These are phyloP conservation scores for Dicrostonyx torquatus DNA, from an alignment of 2,797 vertebrate species.

Conservation along the genomic window DNA sequence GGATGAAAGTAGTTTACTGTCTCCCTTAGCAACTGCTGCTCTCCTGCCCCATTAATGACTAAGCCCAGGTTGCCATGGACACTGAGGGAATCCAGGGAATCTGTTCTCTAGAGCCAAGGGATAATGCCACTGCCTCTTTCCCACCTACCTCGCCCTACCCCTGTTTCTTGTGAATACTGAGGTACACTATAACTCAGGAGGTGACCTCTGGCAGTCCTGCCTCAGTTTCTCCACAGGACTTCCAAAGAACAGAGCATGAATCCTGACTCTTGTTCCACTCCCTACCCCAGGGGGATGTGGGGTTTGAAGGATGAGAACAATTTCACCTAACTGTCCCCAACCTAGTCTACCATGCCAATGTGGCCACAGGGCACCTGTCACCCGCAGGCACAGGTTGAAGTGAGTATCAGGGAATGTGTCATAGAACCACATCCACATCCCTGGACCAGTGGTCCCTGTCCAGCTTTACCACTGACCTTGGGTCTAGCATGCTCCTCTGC, in stretches of 20 bases:
- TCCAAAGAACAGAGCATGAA: not conserved
- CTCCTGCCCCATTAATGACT: slow-evolving; percentile 88
- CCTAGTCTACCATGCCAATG: not conserved
- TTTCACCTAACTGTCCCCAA: not conserved
- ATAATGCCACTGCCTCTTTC: not conserved
- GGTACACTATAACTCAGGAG: not conserved
- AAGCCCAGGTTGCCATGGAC: slow-evolving; percentile 87
- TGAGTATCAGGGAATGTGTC: not conserved
- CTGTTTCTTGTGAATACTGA: not conserved
- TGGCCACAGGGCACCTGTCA: not conserved
- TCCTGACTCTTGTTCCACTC: not conserved
- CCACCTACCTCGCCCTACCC: not conserved
- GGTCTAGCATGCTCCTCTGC: not conserved
- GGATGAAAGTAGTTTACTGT: slow-evolving; percentile 86
- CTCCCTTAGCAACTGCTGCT: slow-evolving; percentile 87
- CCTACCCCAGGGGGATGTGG: not conserved
- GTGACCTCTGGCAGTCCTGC: not conserved
- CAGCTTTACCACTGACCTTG: not conserved
- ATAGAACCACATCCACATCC: not conserved
- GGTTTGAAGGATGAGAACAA: not conserved
- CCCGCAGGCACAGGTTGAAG: not conserved
- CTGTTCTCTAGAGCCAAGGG: not conserved
- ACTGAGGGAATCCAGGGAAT: slow-evolving; percentile 64
- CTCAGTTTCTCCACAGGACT: slow-evolving; percentile 16
- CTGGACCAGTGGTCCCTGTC: not conserved